Percentiles rank a stretch among this genome's conserved stretches.
These are phyloP conservation scores for Ganaspis brasiliensis DNA, from an alignment of 2,888 invertebrate species.

Conservation along the genomic window DNA sequence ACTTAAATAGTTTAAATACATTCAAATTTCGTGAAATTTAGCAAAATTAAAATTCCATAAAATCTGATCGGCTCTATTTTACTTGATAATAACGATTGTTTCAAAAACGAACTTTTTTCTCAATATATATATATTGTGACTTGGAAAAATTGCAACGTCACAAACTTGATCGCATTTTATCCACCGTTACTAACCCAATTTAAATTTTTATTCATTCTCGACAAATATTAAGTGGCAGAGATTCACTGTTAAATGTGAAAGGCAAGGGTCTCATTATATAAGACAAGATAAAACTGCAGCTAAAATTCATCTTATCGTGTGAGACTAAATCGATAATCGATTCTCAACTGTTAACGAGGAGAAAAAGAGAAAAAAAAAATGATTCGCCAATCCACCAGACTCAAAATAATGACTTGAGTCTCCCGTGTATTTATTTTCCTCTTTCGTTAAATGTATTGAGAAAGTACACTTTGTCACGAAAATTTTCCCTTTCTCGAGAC, in stretches of 20 bases:
- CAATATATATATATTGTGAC: no score
- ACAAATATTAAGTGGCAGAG: constrained; percentile 18
- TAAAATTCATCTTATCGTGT: background rate
- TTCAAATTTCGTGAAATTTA: no score
- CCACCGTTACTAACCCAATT: background rate
- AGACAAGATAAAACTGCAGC: constrained; percentile 4
- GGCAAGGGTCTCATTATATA: constrained; percentile 11
- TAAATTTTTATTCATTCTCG: background rate
- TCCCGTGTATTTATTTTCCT: background rate
- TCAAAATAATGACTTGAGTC: background rate
- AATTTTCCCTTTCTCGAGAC: background rate
- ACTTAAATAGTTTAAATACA: no score
- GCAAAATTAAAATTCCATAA: no score
- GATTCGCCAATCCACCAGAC: background rate
- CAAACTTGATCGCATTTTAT: background rate
- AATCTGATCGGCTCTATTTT: no score
- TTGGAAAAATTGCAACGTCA: no score
- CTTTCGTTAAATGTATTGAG: constrained; percentile 4
- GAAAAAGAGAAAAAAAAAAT: background rate
- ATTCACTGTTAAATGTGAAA: constrained; percentile 18
- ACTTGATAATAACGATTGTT: no score
- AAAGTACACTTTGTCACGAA: background rate
- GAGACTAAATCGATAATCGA: constrained; percentile 26
- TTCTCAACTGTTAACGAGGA: constrained; percentile 13
- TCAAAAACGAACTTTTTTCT: no score